Evolutionary conservation across 2,113 vertebrate species (phyloP).

Genomic region (Nerophis lumbriciformis): DNA sequence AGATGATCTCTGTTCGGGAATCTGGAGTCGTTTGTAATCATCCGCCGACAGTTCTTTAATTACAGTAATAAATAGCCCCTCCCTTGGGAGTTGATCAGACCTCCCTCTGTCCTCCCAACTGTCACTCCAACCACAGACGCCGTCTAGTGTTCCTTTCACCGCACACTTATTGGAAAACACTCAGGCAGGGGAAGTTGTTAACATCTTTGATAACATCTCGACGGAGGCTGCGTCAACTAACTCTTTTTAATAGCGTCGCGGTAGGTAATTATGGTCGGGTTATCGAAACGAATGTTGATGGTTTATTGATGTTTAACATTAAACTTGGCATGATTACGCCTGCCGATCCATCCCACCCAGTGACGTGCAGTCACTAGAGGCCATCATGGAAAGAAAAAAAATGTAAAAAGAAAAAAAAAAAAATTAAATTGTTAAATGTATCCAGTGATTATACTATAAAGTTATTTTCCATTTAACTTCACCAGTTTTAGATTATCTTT

Average conservation of each 20-base stretch:
- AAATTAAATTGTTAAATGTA: too few species aligned
- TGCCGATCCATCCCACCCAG: too few species aligned
- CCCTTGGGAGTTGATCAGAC: slow-evolving; percentile 42
- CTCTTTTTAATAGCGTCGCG: slow-evolving; percentile 38
- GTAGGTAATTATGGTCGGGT: too few species aligned
- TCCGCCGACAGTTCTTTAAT: slow-evolving; percentile 39
- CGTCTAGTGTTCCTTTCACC: slow-evolving; percentile 32
- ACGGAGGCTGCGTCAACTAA: slow-evolving; percentile 43
- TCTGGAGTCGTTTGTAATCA: slow-evolving; percentile 2
- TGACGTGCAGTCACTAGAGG: too few species aligned
- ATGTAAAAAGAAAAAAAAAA: too few species aligned
- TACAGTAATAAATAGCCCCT: slow-evolving; percentile 55
- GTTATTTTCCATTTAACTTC: too few species aligned
- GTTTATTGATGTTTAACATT: too few species aligned
- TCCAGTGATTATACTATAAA: too few species aligned
- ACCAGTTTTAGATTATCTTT: too few species aligned
- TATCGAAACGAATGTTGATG: too few species aligned
- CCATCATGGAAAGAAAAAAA: too few species aligned
- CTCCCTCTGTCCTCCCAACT: slow-evolving; percentile 51
- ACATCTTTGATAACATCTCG: slow-evolving; percentile 11
- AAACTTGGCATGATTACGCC: too few species aligned
- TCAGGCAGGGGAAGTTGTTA: neutral
- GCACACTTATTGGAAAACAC: slow-evolving; percentile 9
- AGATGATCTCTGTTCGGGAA: neutral
- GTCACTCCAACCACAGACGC: slow-evolving; percentile 44